Evolutionary conservation across 2,797 vertebrate species (phyloP), one percentile per base, ranked within the genome.

Genomic region (Cirrhinus mrigala): DNA sequence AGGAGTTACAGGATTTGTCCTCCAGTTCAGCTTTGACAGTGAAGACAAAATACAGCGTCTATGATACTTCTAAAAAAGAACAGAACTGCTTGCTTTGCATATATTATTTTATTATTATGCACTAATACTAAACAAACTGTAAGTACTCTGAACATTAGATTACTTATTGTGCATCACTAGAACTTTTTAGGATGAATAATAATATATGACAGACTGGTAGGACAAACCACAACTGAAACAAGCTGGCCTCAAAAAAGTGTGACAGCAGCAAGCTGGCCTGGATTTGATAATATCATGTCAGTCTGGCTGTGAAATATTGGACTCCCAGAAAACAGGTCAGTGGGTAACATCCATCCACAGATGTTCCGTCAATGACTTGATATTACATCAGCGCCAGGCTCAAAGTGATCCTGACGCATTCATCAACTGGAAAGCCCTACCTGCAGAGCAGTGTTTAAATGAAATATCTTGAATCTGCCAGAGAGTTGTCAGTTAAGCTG

Each of bases 281-380:
- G 64, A 52, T 73, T 81, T 81, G 15, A 71, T 69, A 50, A 78
- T 84, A 86, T 75, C 73, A 52, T 74, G 64, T 80, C 76, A 27
- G 40, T 74, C 58, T 76, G 50, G 20, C 24, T 40, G n/a, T 69
- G 82, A 86, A 68, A 22, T 8, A 68, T 10, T 54, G 33, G 69
- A 46, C 29, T 56, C 37, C 52, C 70, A 29, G 70, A 89, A 86
- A 89, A 66, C 82, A 87, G 83, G 84, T 87, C 86, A 90, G 58
- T 74, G 70, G 88, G 82, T 74, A 74, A 89, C 50, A 20, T 18
- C 76, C 46, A 79, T 46, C 29, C 81, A 48, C 71, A 85, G 73
- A 82, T 56, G 33, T 80, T 52, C 66, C 5, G 6, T 37, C 22
- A 82, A 54, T 85, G 68, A 70, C 69, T 76, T 74, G 70, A 77